Evolutionary conservation across 2,888 invertebrate genomes (phyloP).

Genomic region (Acholoe squamosa): DNA sequence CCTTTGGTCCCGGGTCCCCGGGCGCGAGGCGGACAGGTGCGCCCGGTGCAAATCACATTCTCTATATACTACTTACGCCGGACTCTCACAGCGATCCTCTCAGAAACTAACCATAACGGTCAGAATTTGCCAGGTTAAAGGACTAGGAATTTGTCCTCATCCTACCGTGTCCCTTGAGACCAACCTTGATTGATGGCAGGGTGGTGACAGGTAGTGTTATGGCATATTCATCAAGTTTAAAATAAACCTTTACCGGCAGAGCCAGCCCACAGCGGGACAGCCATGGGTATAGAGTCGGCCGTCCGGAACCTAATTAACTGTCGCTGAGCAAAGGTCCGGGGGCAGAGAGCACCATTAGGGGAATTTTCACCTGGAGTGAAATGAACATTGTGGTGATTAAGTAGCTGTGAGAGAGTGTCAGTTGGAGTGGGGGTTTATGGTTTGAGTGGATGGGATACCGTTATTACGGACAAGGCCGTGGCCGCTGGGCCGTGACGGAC

Average conservation of each 20-base stretch:
- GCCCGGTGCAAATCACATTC: background rate
- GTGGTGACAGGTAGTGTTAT: background rate
- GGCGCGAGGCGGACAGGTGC: background rate
- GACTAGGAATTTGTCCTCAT: no score
- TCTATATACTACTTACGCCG: slow-evolving; percentile 14
- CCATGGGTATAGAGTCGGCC: background rate
- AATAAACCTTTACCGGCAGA: background rate
- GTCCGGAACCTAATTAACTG: background rate
- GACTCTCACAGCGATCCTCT: no score
- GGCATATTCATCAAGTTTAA: slow-evolving; percentile 16
- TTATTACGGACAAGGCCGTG: background rate
- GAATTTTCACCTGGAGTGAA: background rate
- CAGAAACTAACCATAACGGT: no score
- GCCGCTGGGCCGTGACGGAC: background rate
- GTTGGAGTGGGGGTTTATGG: background rate
- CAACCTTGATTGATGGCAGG: no score
- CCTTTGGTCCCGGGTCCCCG: background rate
- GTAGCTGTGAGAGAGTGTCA: background rate
- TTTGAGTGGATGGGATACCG: background rate
- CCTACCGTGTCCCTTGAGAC: no score
- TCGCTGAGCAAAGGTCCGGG: background rate
- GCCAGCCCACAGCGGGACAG: background rate
- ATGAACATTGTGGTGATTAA: slow-evolving; percentile 39
- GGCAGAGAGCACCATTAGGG: slow-evolving; percentile 5
- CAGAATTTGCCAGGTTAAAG: no score